Evolutionary conservation across 2,797 vertebrate genomes (phyloP).

Genomic region (Micropoecilia bifurca): DNA sequence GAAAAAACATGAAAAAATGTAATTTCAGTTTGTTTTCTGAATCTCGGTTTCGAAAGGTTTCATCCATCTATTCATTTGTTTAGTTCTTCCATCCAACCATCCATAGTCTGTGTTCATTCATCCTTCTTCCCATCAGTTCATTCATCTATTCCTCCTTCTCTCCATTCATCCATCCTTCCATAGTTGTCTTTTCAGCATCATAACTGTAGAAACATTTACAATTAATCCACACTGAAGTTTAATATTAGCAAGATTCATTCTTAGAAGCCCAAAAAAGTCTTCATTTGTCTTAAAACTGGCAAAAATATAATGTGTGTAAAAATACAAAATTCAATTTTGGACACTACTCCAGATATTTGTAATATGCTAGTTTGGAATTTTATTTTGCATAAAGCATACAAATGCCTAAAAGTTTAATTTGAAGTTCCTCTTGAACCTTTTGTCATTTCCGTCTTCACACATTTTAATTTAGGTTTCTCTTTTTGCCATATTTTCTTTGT

Average conservation of each 20-base stretch:
- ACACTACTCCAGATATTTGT: not conserved
- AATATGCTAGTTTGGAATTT: not conserved
- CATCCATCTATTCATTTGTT: not conserved
- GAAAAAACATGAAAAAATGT: not conserved
- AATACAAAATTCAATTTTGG: not conserved
- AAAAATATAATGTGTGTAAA: not conserved
- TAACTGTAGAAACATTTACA: not conserved
- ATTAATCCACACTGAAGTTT: not conserved
- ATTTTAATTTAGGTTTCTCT: not conserved
- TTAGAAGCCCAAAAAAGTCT: not conserved
- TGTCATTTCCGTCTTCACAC: not conserved
- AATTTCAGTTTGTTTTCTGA: not conserved
- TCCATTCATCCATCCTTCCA: not conserved
- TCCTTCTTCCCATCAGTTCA: not conserved
- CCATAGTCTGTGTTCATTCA: not conserved
- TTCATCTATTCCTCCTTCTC: not conserved
- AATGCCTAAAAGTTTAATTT: not conserved
- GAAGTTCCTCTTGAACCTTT: not conserved
- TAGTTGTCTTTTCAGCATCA: not conserved
- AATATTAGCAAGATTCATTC: not conserved
- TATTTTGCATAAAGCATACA: not conserved
- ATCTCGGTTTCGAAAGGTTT: not conserved
- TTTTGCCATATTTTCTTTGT: constrained; percentile 12
- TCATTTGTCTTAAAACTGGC: not conserved
- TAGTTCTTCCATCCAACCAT: not conserved